Evolutionary conservation across 2,113 vertebrate genomes (phyloP), one percentile per base, ranked within the genome.

Genomic region (Leptosomus discolor): DNA sequence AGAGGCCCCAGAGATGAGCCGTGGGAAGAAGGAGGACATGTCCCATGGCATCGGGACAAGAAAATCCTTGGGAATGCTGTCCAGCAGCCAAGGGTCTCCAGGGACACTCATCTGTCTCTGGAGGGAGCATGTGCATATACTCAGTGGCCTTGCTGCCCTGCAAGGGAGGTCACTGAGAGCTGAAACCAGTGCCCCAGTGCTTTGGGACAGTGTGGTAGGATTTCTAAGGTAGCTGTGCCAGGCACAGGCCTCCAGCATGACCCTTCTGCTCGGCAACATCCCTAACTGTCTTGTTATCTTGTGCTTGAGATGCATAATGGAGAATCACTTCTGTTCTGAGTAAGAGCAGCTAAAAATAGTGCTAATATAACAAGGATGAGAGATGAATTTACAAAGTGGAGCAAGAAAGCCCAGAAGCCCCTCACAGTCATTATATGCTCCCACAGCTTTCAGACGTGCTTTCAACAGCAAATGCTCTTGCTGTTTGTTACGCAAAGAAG

Each of bases 341-440:
- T 79, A 93, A 86, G 50, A 97, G 75, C 78, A 85, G 78, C 82
- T 93, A 94, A 97, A 96, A 88, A 97, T 95, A 97, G 78, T 11
- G 15, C 82, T 76, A 57, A 94, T 77, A 30, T 65, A 88, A 65
- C 74, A 57, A 69, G 57, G 61, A 92, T 70, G 82, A 92, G 63
- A 83, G 41, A 94, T 46, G 36, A 91, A 82, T 74, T 85, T 90
- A 84, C 65, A 15, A 78, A 94, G 61, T 26, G 22, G 21, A 94
- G 69, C 36, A 68, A 95, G 88, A 92, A 88, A 94, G 73, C 82
- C 67, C 82, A 95, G 88, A 94, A 97, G 64, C 36, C 67, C 85
- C 81, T 93, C 29, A 6, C 53, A n/a, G 50, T 88, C 78, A 64
- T 95, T 93, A 90, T 41, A 37, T 0, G 6, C 75, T 93, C 92